Percentiles rank a stretch among this genome's conserved stretches.
Evolutionary conservation across 2,797 vertebrate species (phyloP).

Genomic region (Mareca strepera): DNA sequence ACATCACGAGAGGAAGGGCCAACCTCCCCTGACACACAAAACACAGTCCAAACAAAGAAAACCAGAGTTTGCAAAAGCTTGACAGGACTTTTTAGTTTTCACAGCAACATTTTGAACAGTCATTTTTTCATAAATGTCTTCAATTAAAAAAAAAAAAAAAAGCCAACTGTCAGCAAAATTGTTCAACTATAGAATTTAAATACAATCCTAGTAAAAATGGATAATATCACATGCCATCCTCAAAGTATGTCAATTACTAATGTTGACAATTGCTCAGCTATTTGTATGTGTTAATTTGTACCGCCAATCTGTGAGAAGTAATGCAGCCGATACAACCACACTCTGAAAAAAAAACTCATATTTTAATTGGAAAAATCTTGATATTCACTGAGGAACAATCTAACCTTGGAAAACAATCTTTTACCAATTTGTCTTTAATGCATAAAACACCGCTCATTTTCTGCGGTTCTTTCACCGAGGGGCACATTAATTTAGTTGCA

Average conservation of each 20-base stretch:
- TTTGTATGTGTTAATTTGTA: background rate
- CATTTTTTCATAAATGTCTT: background rate
- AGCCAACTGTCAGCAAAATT: background rate
- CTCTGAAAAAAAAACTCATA: background rate
- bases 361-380: slow-evolving; percentile 41
- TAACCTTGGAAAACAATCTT: slow-evolving; percentile 66
- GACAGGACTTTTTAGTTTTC: background rate
- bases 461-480: background rate
- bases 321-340: background rate
- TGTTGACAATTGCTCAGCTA: background rate
- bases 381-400: slow-evolving; percentile 24
- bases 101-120: background rate
- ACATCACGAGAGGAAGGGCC: background rate
- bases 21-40: accelerated
- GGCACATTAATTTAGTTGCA: slow-evolving; percentile 44
- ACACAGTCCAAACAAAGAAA: background rate
- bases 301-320: background rate
- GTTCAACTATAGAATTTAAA: background rate
- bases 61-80: background rate
- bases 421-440: slow-evolving; percentile 50
- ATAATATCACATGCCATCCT: background rate
- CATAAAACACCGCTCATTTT: slow-evolving; percentile 59
- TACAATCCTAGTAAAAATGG: background rate
- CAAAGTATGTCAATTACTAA: background rate
- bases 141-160: background rate